Conservation (phyloP, 2,113 vertebrate species). For the Muntiacus muntjak region DNA sequence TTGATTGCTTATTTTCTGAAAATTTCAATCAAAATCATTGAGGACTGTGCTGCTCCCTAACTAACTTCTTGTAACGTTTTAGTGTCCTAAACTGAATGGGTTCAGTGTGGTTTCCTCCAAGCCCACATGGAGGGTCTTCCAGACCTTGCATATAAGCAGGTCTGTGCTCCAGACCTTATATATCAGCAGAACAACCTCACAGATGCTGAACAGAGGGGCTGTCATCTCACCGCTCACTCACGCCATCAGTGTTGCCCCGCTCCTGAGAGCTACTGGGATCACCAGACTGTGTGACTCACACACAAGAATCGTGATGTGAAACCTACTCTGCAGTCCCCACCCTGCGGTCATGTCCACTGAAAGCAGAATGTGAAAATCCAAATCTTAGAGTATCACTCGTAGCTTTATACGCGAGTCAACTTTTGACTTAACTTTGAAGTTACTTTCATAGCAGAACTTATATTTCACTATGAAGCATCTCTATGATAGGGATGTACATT, state of each 20-base stretch:
- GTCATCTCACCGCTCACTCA: background rate
- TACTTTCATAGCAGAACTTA: background rate
- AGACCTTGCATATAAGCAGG: background rate
- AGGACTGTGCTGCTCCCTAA: background rate
- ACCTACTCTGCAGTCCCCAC: accelerated
- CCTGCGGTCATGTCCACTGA: background rate
- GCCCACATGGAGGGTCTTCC: background rate
- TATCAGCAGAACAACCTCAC: background rate
- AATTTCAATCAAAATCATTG: background rate
- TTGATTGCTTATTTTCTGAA: background rate
- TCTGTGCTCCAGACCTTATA: background rate
- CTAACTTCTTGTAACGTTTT: background rate
- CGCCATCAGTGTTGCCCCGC: background rate
- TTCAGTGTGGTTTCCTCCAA: background rate
- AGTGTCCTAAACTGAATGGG: background rate
- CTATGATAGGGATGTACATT: background rate
- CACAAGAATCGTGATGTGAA: background rate
- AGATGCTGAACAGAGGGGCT: background rate
- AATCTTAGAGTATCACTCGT: background rate
- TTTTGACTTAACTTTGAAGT: background rate
- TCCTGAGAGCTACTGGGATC: background rate
- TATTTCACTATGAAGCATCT: background rate
- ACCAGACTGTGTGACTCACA: background rate
- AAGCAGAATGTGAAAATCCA: background rate
- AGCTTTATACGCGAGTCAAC: background rate